Evolutionary conservation across 2,797 vertebrate genomes (phyloP), one percentile per base, ranked within the genome.

Genomic region (Cyprinella venusta): DNA sequence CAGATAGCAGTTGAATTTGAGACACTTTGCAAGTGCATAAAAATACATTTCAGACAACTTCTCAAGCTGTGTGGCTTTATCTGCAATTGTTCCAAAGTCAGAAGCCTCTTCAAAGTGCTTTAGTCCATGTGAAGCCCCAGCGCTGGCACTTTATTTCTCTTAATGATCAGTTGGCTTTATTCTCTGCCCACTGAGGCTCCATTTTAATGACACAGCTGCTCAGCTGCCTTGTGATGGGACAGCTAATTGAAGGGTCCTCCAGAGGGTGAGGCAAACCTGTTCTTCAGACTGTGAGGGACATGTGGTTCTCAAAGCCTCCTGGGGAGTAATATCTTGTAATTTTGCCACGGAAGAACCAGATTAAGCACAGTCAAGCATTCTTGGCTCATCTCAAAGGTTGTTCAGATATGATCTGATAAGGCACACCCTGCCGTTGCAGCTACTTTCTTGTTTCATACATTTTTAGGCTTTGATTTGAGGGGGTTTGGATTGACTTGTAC

Each of bases 321-420:
- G 86, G 86, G 90, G 91, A 92, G 91, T 92, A 92, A 92, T 90
- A 90, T 92, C 92, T 93, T 91, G 89, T 91, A 92, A 92, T 93
- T 94, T 91, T 88, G 86, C 85, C 83, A 88, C 88, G 83, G 90
- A 83, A 56, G 78, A 42, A 88, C 86, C 86, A 86, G 90, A 94
- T 89, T 86, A 89, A 91, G 88, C 83, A 86, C 84, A 24, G 67
- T 81, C 79, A 80, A 76, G 89, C 90, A 91, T 68, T 79, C 65
- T 75, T 75, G 80, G 64, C 77, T 74, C 63, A 8, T 75, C 30
- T 82, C 15, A 33, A 40, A 24, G 64, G 30, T 21, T 54, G 5
- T 70, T 70, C n/a, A 38, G 74, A 56, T 70, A 65, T 80, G 63
- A 81, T 74, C 71, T 78, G 59, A 72, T 64, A 74, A 67, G 52